phyloP scores from a whole-genome alignment of 1,140 invertebrate species.

The Aethina tumida region DNA sequence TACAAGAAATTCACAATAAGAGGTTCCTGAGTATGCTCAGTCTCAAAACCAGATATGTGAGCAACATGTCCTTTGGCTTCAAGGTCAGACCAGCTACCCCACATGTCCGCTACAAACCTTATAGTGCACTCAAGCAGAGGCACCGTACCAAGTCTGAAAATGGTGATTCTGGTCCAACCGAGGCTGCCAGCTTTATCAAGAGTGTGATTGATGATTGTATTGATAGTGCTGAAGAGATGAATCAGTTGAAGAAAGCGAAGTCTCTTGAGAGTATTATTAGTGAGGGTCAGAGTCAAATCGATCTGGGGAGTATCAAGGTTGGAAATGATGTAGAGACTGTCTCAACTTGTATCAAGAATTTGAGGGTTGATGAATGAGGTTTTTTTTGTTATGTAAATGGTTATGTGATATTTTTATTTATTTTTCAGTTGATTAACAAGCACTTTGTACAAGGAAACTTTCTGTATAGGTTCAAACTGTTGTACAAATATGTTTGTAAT shows the following conservation, averaged over 20 bases:
- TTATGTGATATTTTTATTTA: too few relatives aligned
- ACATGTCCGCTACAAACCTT: slow-evolving; percentile 30
- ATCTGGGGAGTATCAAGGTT: slow-evolving; percentile 13
- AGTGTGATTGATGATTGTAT: slow-evolving; percentile 28
- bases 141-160: slow-evolving; percentile 49
- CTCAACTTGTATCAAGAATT: slow-evolving; percentile 29
- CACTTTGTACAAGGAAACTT: too few relatives aligned
- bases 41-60: slow-evolving; percentile 42
- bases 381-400: too few relatives aligned
- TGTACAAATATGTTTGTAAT: too few relatives aligned
- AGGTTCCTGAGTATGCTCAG: slow-evolving; percentile 38
- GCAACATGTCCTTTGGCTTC: slow-evolving; percentile 46
- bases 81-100: slow-evolving; percentile 37
- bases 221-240: slow-evolving; percentile 20
- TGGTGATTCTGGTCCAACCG: slow-evolving; percentile 39
- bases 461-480: too few relatives aligned
- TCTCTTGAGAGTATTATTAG: slow-evolving; percentile 29
- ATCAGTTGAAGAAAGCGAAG: slow-evolving; percentile 31
- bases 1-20: slow-evolving; percentile 36
- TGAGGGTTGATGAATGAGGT: slow-evolving; percentile 27
- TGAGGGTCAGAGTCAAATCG: slow-evolving; percentile 16
- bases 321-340: slow-evolving; percentile 28
- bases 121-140: slow-evolving; percentile 31
- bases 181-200: slow-evolving; percentile 17
- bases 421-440: too few relatives aligned